Conservation (phyloP, 2,888 invertebrate species). For the Drosophila leonis region DNA sequence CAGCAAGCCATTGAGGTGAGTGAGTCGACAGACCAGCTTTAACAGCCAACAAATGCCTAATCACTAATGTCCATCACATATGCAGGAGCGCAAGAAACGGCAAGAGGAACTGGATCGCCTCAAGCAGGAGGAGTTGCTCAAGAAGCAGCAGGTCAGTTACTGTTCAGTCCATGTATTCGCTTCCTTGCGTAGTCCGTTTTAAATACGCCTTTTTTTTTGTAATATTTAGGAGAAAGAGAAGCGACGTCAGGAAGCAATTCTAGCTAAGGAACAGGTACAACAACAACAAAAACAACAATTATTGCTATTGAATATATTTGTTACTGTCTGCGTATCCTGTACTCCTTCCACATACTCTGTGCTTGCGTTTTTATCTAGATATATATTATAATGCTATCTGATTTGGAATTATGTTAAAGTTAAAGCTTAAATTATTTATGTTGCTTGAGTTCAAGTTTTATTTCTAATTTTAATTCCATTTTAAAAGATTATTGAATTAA, state of each 20-base stretch:
- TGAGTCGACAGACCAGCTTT: slow-evolving; percentile 84
- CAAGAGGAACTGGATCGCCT: slow-evolving; percentile 94
- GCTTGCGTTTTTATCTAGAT: background rate
- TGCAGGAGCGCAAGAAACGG: slow-evolving; percentile 93
- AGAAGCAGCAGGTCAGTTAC: slow-evolving; percentile 92
- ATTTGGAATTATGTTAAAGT: background rate
- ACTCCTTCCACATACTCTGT: slow-evolving; percentile 2
- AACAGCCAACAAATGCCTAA: background rate
- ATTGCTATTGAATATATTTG: background rate
- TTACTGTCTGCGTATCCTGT: slow-evolving; percentile 6
- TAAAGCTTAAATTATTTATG: background rate
- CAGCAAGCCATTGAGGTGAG: slow-evolving; percentile 96
- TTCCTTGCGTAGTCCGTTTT: slow-evolving; percentile 35
- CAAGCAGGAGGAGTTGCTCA: slow-evolving; percentile 93
- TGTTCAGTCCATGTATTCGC: background rate
- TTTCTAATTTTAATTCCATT: background rate
- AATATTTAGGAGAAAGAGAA: slow-evolving; percentile 93
- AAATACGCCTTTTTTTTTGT: slow-evolving; percentile 79
- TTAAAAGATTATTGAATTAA: background rate
- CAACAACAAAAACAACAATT: background rate
- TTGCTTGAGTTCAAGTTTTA: background rate
- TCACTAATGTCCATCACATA: background rate
- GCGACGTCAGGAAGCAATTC: slow-evolving; percentile 94
- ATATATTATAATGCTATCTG: background rate
- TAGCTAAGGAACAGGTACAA: slow-evolving; percentile 96